Conservation (phyloP, 2,888 invertebrate species). For the Mactromeris polynyma region DNA sequence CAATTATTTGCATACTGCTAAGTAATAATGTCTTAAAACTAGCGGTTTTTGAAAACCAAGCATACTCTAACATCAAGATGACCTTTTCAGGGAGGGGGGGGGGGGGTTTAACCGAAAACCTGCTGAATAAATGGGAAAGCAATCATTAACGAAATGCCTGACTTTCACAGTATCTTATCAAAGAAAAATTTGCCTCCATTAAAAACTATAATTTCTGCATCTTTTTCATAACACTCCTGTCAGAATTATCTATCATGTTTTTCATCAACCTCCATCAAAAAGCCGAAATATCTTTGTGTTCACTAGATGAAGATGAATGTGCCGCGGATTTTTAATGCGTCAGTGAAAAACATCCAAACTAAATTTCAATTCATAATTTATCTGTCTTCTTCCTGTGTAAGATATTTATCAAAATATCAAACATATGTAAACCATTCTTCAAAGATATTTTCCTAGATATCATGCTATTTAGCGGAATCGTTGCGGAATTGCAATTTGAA, state of each 20-base stretch:
- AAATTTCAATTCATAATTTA: constrained; percentile 72
- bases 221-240: constrained; percentile 42
- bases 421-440: constrained; percentile 66
- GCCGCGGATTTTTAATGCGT: constrained; percentile 64
- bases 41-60: background rate
- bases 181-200: constrained; percentile 40
- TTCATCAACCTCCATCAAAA: constrained; percentile 34
- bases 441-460: constrained; percentile 71
- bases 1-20: background rate
- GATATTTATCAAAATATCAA: constrained; percentile 67
- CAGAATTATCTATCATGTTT: constrained; percentile 40
- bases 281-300: constrained; percentile 22
- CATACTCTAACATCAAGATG: background rate
- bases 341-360: constrained; percentile 64
- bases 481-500: constrained; percentile 61
- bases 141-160: background rate
- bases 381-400: constrained; percentile 49
- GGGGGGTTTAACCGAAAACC: background rate
- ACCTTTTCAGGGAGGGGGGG: background rate
- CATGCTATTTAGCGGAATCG: constrained; percentile 64
- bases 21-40: background rate
- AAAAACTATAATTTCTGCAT: constrained; percentile 37
- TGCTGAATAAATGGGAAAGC: constrained; percentile 9
- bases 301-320: background rate
- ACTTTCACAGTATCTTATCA: constrained; percentile 24